These are phyloP conservation scores for Gambusia affinis DNA, from an alignment of 2,113 vertebrate genomes.

Conservation along the genomic window DNA sequence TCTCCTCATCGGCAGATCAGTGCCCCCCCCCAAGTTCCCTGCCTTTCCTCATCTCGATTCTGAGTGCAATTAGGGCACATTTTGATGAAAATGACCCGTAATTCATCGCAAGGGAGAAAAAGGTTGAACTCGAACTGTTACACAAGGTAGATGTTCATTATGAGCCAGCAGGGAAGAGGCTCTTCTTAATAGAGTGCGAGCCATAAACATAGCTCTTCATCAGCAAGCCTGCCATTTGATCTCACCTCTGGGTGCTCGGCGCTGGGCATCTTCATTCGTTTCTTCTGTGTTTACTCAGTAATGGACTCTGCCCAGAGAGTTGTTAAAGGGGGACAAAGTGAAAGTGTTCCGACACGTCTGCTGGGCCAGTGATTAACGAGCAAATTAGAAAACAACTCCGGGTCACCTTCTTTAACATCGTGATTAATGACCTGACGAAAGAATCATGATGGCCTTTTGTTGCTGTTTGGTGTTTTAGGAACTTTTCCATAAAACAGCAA, in stretches of 20 bases:
- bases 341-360: constrained; percentile 54
- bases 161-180: constrained; percentile 68
- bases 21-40: not conserved
- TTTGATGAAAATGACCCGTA: constrained; percentile 72
- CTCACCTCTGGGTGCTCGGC: constrained; percentile 71
- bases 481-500: constrained; percentile 10
- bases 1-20: constrained; percentile 23
- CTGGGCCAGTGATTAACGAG: constrained; percentile 71
- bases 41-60: constrained; percentile 18
- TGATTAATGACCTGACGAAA: constrained; percentile 61
- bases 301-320: constrained; percentile 74
- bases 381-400: constrained; percentile 70
- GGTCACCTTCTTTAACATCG: constrained; percentile 74
- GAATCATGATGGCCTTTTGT: constrained; percentile 42
- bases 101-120: constrained; percentile 57
- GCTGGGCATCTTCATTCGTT: constrained; percentile 69
- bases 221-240: constrained; percentile 69
- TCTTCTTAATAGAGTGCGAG: constrained; percentile 73
- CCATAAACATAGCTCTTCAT: constrained; percentile 79
- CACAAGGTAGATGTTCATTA: constrained; percentile 77
- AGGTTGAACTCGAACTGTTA: constrained; percentile 55
- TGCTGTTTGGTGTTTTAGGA: not conserved
- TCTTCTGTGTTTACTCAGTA: constrained; percentile 71
- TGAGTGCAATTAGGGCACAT: constrained; percentile 67
- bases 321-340: constrained; percentile 65